Base-by-base conservation (phyloP, 2,888 invertebrate genomes). In the Psococerastis gibbosa region DNA sequence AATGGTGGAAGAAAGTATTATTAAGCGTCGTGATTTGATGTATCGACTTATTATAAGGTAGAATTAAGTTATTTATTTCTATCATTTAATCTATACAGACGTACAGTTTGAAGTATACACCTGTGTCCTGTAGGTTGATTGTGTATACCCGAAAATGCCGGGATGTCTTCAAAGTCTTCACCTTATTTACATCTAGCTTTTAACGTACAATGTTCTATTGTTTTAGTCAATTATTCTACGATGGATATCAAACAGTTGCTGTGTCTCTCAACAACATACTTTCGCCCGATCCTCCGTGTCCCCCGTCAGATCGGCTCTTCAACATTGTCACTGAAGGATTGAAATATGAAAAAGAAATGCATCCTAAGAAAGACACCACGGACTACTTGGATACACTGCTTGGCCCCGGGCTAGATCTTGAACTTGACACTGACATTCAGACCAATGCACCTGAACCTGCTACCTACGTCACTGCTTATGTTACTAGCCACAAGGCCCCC, bases 401-500 rank as follows among this genome's bases (percentile, higher is more conserved):
- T 32, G 81, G 61, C 56, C 78, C 75, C 53, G 91, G 92, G 2
- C 61, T 75, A 48, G 97, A 98, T 63, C 64, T 98, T 49, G 97
- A 98, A 61, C 95, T 81, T 62, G 95, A 97, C 60, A 92, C 94
- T 43, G 97, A 98, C 60, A 84, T 89, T 0, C 81, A 81, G 4
- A 78, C 84, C 0, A 71, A 88, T 13, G 92, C 97, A 0, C 94
- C 97, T 0, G 97, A 98, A 59, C 95, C 95, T 1, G 89, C 92
- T 0, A 75, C 89, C 8, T 98, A 99, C 58, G 97, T 98, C 65
- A 98, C 98, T 0, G 95, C 95, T 0, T 99, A 97, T 57, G 92
- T 98, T 27, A 98, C 98, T 2, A 89, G 94, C 3, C 97, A 98
- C 63, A 97, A 97, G 64, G 91, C 87, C 53, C 80, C 87, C 45